Evolutionary conservation across 2,888 invertebrate genomes (phyloP).

Genomic region (Adelognathus sp.): DNA sequence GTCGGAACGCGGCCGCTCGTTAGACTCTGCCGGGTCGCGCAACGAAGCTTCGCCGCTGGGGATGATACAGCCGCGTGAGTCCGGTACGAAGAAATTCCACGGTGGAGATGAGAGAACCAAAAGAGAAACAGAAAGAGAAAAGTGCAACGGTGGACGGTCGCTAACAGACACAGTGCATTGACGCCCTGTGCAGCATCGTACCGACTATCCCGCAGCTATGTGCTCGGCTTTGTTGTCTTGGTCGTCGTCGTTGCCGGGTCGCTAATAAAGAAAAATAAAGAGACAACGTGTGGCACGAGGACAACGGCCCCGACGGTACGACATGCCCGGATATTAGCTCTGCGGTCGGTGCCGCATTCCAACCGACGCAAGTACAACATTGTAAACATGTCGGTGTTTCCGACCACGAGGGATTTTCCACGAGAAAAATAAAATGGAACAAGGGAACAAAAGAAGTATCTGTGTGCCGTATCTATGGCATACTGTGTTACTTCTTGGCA

Average conservation of each 20-base stretch:
- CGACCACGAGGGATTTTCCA: constrained; percentile 38
- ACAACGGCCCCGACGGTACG: constrained; percentile 32
- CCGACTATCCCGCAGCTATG: constrained; percentile 31
- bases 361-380: constrained; percentile 35
- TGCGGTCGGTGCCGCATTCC: constrained; percentile 41
- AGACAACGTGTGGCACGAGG: constrained; percentile 55
- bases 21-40: constrained; percentile 10
- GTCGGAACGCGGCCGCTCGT: constrained; percentile 36
- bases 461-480: neutral
- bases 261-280: constrained; percentile 77
- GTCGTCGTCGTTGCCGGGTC: constrained; percentile 63
- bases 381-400: constrained; percentile 48
- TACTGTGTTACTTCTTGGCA: neutral
- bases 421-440: neutral
- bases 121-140: neutral
- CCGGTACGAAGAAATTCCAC: constrained; percentile 19
- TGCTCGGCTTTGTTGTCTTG: constrained; percentile 51
- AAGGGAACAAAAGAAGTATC: constrained; percentile 23
- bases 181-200: constrained; percentile 27
- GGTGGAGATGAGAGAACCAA: constrained; percentile 7
- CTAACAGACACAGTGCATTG: constrained; percentile 43
- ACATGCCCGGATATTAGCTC: constrained; percentile 70
- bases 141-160: constrained; percentile 10
- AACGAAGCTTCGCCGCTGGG: constrained; percentile 5
- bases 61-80: constrained; percentile 19